A percentile compares a stretch with the other conserved stretches of the same genome.
Conservation (phyloP, 2,113 vertebrate species). For the Hyperoodon ampullatus region DNA sequence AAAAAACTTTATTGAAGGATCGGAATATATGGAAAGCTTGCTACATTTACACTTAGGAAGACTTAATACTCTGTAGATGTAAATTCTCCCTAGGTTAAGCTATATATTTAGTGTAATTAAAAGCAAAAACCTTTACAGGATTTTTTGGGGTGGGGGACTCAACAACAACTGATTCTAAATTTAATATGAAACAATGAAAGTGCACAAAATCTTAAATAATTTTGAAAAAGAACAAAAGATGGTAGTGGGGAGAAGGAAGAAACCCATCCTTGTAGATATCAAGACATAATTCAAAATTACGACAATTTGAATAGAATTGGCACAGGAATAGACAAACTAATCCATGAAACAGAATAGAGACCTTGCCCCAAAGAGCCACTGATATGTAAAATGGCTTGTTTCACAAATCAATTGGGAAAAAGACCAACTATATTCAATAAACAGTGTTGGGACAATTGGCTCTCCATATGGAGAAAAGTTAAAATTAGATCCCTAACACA, state of each 20-base stretch:
- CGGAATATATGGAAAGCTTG: conserved; percentile 1
- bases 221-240: conserved; percentile 12
- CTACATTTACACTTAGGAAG: conserved; percentile 9
- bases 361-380: not conserved
- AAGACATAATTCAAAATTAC: not conserved
- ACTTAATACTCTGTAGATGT: not conserved
- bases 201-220: not conserved
- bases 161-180: conserved; percentile 13
- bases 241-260: not conserved
- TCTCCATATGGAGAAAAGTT: conserved; percentile 24
- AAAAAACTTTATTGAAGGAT: not conserved
- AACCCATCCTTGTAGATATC: not conserved
- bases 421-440: conserved; percentile 19
- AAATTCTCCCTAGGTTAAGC: conserved; percentile 15
- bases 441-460: not conserved
- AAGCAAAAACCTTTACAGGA: not conserved
- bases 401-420: conserved; percentile 33
- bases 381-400: not conserved
- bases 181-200: conserved; percentile 25
- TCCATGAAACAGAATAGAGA: conserved; percentile 13
- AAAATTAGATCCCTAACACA: conserved; percentile 9
- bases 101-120: conserved; percentile 20
- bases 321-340: not conserved
- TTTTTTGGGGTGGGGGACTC: not conserved
- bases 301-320: conserved; percentile 40